phyloP scores from a whole-genome alignment of 2,113 vertebrate genomes.

The Aspidoscelis tigris region DNA sequence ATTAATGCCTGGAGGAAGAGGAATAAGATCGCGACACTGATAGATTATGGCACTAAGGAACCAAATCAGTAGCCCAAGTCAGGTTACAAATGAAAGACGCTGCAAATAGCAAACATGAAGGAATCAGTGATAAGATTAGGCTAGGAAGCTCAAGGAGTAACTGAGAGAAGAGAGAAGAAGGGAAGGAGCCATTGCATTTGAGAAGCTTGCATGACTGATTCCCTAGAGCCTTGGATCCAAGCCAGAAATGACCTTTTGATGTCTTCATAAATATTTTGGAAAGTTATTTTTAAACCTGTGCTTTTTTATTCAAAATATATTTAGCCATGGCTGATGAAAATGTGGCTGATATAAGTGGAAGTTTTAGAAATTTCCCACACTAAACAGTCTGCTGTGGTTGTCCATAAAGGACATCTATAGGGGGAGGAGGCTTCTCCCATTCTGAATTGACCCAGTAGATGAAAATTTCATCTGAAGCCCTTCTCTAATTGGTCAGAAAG shows the following conservation, averaged over 20 bases:
- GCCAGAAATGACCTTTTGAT: constrained; percentile 55
- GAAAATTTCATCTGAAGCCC: neutral
- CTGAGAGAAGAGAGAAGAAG: constrained; percentile 34
- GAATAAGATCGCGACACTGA: neutral
- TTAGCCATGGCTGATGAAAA: constrained; percentile 69
- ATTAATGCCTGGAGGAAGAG: constrained; percentile 11
- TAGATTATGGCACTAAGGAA: constrained; percentile 46
- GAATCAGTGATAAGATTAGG: constrained; percentile 48
- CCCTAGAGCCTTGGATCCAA: constrained; percentile 31
- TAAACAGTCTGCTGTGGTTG: neutral
- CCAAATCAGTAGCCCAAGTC: constrained; percentile 19
- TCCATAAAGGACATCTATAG: neutral
- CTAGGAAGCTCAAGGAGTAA: constrained; percentile 54
- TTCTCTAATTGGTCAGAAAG: neutral
- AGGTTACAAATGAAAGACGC: constrained; percentile 49
- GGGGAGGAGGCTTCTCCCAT: neutral
- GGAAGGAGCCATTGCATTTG: constrained; percentile 45
- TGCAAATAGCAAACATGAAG: constrained; percentile 53
- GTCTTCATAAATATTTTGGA: constrained; percentile 68
- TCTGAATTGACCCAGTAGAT: neutral
- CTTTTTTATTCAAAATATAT: constrained; percentile 71
- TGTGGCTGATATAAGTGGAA: constrained; percentile 55
- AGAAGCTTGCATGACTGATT: constrained; percentile 44
- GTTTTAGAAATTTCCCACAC: constrained; percentile 69
- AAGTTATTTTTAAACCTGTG: constrained; percentile 70